These are phyloP conservation scores for Columba guinea DNA, from an alignment of 2,797 vertebrate species.

Conservation along the genomic window DNA sequence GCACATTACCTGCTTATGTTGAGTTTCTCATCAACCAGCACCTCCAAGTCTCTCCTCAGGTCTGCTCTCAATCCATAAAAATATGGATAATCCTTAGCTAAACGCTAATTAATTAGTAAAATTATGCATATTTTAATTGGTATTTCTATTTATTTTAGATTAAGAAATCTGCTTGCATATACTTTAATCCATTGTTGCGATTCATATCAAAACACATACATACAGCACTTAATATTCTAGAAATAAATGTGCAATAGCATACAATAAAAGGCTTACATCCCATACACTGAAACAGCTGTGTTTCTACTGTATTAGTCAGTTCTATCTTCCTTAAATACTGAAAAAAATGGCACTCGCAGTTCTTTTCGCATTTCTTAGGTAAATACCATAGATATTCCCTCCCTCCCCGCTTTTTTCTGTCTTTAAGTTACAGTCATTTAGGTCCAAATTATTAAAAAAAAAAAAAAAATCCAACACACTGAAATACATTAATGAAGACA, in stretches of 20 bases:
- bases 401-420: accelerated
- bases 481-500: neutral
- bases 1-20: no score
- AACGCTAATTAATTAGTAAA: neutral
- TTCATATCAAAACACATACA: neutral
- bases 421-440: neutral
- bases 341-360: neutral
- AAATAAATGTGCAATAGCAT: neutral
- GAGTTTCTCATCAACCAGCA: no score
- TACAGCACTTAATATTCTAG: neutral
- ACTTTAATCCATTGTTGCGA: neutral
- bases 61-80: neutral
- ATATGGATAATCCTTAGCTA: neutral
- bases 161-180: neutral
- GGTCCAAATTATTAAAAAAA: neutral
- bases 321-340: neutral
- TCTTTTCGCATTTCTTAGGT: neutral
- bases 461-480: neutral
- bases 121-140: neutral
- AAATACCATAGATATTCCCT: neutral
- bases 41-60: no score
- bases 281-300: neutral
- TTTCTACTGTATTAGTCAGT: neutral
- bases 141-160: neutral
- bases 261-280: neutral